These are phyloP conservation scores for Zhuqinia jingwanae DNA, from an alignment of 2,888 invertebrate genomes.

Conservation along the genomic window DNA sequence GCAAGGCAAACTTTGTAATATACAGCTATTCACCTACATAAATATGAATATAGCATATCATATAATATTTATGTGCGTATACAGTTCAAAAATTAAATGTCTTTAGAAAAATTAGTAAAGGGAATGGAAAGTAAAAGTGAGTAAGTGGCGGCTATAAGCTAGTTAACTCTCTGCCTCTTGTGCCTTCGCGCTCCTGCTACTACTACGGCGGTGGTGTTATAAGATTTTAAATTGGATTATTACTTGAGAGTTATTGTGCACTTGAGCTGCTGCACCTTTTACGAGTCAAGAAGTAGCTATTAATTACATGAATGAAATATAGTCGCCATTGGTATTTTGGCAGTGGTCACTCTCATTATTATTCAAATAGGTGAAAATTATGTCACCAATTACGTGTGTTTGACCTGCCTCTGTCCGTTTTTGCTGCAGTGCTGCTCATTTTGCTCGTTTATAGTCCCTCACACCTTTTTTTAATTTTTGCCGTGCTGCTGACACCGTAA, in stretches of 20 bases:
- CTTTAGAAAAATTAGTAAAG: background rate
- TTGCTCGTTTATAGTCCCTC: background rate
- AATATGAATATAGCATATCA: no score
- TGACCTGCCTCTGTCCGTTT: slow-evolving; percentile 31
- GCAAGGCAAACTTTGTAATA: no score
- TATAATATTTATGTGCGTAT: no score
- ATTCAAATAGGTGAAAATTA: slow-evolving; percentile 51
- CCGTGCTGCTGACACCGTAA: slow-evolving; percentile 7
- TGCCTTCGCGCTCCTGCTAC: no score
- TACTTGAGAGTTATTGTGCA: background rate
- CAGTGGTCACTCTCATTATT: background rate
- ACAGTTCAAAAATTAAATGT: no score
- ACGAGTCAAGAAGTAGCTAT: slow-evolving; percentile 25
- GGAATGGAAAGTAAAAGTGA: slow-evolving; percentile 5
- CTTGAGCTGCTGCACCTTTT: slow-evolving; percentile 14
- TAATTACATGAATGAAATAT: slow-evolving; percentile 38
- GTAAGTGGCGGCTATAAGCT: background rate
- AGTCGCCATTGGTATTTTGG: slow-evolving; percentile 31
- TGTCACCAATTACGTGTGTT: slow-evolving; percentile 52
- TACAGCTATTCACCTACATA: no score
- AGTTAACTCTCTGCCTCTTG: background rate
- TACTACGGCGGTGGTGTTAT: background rate
- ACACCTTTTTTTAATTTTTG: slow-evolving; percentile 10
- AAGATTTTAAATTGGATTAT: slow-evolving; percentile 43
- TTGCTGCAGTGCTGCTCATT: background rate